A percentile compares a stretch with the other conserved stretches of the same genome.
Conservation (phyloP, 1,140 invertebrate species). For the Trachelipus rathkii region DNA sequence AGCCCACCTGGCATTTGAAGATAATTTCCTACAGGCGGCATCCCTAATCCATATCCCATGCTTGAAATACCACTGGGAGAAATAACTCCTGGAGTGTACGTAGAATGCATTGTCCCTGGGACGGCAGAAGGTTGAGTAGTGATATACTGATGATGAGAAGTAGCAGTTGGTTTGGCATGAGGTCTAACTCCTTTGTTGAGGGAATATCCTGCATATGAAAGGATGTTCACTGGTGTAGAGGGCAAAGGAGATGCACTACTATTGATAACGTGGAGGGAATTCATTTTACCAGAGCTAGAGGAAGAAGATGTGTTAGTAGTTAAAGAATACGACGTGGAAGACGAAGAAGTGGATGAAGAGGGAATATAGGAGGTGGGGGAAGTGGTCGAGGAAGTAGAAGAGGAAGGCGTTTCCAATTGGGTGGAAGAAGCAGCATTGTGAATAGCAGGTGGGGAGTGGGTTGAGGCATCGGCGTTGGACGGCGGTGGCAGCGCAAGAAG, state of each 20-base stretch:
- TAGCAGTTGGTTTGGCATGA: conserved; percentile 35
- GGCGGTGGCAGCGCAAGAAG: conserved; percentile 60
- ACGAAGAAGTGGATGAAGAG: conserved; percentile 33
- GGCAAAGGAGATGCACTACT: conserved; percentile 12
- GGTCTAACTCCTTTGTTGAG: conserved; percentile 57
- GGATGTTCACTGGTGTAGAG: conserved; percentile 55
- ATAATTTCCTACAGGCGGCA: conserved; percentile 20
- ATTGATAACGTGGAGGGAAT: background rate
- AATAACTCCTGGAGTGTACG: background rate
- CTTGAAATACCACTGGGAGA: background rate
- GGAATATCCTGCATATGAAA: conserved; percentile 72
- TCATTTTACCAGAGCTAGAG: background rate
- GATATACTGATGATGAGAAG: conserved; percentile 47
- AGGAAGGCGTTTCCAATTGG: conserved; percentile 49
- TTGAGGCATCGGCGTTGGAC: conserved; percentile 48
- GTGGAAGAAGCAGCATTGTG: conserved; percentile 50
- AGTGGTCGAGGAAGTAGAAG: conserved; percentile 31
- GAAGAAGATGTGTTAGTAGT: conserved; percentile 29
- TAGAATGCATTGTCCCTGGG: background rate
- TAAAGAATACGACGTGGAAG: conserved; percentile 44
- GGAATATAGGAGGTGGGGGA: conserved; percentile 26
- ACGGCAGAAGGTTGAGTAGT: conserved; percentile 44
- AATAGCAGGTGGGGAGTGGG: conserved; percentile 33
- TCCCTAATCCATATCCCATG: background rate
- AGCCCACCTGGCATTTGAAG: conserved; percentile 26